Percentiles rank a stretch among this genome's conserved stretches.
Evolutionary conservation across 2,888 invertebrate genomes (phyloP).

Genomic region (Lycophotia porphyrea): DNA sequence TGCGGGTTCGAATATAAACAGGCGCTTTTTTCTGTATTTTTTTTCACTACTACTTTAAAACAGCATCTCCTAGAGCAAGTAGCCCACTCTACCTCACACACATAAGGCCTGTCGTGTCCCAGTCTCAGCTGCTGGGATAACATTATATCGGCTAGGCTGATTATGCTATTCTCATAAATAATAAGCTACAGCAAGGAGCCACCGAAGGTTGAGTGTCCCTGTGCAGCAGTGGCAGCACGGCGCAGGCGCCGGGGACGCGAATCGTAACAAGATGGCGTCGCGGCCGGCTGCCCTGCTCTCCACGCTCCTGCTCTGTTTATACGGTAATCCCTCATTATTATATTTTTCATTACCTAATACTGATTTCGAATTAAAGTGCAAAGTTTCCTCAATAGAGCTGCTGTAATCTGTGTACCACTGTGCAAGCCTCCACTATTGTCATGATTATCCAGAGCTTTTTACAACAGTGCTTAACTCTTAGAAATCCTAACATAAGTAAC

Average conservation of each 20-base stretch:
- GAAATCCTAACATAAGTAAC: too few species aligned
- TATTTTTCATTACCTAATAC: background rate
- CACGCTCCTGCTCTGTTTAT: slow-evolving; percentile 62
- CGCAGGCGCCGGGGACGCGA: slow-evolving; percentile 29
- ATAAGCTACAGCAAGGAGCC: background rate
- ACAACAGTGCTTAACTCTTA: background rate
- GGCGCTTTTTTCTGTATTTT: background rate
- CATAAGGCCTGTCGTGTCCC: background rate
- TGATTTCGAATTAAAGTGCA: background rate
- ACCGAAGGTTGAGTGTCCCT: slow-evolving; percentile 57
- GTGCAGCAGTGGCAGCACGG: slow-evolving; percentile 29
- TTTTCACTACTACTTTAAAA: background rate
- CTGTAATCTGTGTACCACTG: background rate
- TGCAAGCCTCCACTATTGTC: too few species aligned
- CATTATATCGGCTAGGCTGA: background rate
- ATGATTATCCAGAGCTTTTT: background rate
- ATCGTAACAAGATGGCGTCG: slow-evolving; percentile 73
- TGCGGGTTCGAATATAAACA: background rate
- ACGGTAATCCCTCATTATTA: slow-evolving; percentile 63
- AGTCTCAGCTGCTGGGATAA: background rate
- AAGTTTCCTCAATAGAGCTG: background rate
- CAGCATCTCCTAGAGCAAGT: background rate
- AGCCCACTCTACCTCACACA: background rate
- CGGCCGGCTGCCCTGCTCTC: slow-evolving; percentile 62
- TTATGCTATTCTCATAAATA: background rate